Conservation (phyloP, 2,797 vertebrate species). For the Valencia hispanica region DNA sequence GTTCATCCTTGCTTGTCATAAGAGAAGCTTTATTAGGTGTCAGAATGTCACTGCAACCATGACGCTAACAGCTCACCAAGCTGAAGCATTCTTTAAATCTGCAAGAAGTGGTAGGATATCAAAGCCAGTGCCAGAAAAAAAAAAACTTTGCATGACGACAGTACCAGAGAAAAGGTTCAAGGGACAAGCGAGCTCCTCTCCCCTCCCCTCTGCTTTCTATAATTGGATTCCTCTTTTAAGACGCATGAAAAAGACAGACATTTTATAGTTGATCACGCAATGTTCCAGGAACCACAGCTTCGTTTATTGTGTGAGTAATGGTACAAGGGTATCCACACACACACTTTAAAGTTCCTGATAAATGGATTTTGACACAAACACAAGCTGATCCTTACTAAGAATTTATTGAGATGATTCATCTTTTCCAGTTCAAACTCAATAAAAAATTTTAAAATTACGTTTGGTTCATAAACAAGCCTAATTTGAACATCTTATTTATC, state of each 20-base stretch:
- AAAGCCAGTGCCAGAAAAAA: constrained; percentile 37
- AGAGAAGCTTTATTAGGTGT: constrained; percentile 54
- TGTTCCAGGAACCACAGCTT: constrained; percentile 17
- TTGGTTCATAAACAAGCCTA: constrained; percentile 3
- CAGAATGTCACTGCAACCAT: constrained; percentile 34
- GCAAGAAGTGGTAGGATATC: constrained; percentile 48
- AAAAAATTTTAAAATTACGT: constrained; percentile 5
- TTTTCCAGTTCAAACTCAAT: neutral
- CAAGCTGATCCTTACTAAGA: neutral
- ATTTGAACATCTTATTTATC: neutral
- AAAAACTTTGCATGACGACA: constrained; percentile 10
- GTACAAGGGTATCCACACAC: constrained; percentile 22
- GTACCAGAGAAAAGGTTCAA: constrained; percentile 28
- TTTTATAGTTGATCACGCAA: constrained; percentile 26
- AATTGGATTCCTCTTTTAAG: constrained; percentile 31
- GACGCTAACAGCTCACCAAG: constrained; percentile 38
- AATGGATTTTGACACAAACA: constrained; percentile 15
- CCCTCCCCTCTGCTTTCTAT: constrained; percentile 27
- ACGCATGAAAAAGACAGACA: constrained; percentile 1
- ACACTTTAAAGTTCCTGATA: constrained; percentile 27
- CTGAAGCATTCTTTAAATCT: constrained; percentile 42
- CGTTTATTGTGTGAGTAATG: constrained; percentile 24
- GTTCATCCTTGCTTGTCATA: constrained; percentile 43
- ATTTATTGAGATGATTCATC: neutral
- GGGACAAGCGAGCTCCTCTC: constrained; percentile 37